Conservation (phyloP, 2,113 vertebrate species). For the Mixornis gularis region DNA sequence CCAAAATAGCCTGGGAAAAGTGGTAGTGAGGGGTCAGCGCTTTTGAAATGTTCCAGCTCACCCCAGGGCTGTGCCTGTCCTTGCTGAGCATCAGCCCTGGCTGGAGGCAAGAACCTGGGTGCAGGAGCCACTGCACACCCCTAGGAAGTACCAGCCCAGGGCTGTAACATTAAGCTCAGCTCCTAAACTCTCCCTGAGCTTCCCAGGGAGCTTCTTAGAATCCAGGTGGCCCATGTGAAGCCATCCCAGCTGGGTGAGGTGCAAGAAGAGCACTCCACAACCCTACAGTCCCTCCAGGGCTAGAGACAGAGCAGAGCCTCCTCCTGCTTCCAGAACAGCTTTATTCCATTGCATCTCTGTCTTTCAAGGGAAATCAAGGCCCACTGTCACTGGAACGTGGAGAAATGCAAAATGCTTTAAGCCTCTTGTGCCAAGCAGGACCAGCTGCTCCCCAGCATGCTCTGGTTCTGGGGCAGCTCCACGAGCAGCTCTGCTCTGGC, state of each 20-base stretch:
- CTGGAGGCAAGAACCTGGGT: not conserved
- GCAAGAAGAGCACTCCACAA: not conserved
- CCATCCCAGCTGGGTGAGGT: accelerated
- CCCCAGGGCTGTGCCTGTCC: not conserved
- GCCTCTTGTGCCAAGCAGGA: not conserved
- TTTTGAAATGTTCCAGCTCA: accelerated
- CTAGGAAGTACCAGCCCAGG: not conserved
- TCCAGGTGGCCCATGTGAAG: accelerated
- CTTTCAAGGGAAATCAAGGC: not conserved
- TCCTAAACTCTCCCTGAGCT: not conserved
- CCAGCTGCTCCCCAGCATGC: not conserved
- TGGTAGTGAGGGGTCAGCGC: not conserved
- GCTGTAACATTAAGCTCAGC: not conserved
- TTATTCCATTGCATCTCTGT: not conserved
- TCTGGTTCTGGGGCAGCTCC: not conserved
- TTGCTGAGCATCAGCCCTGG: not conserved
- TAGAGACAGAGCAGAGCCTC: not conserved
- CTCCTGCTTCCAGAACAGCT: not conserved
- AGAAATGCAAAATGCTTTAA: not conserved
- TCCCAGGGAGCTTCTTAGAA: not conserved
- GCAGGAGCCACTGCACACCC: not conserved
- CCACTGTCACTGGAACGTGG: accelerated
- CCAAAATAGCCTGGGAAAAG: no score
- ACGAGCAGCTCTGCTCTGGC: accelerated
- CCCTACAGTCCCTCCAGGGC: not conserved